phyloP scores from a whole-genome alignment of 1,140 invertebrate species.

The Zaprionus vittiger region DNA sequence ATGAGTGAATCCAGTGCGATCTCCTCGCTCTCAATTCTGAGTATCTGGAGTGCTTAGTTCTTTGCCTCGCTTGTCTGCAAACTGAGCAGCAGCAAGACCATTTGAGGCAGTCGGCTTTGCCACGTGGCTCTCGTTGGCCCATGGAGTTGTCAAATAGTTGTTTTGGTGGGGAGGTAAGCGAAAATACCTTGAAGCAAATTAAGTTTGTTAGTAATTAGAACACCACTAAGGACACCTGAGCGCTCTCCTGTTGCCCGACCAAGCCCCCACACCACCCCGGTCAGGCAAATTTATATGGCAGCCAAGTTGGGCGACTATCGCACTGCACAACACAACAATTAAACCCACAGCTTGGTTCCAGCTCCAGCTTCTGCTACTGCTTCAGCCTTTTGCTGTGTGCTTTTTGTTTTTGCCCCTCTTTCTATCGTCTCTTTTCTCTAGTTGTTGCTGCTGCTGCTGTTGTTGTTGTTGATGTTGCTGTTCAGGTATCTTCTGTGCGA shows the following conservation, averaged over 20 bases:
- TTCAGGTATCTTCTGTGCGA: constrained; percentile 48
- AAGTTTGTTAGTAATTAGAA: constrained; percentile 83
- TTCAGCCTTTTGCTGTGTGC: constrained; percentile 39
- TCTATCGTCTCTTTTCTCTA: constrained; percentile 14
- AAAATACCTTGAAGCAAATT: constrained; percentile 82
- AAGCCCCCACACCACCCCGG: constrained; percentile 10
- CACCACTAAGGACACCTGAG: constrained; percentile 82
- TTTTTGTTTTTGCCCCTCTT: constrained; percentile 10
- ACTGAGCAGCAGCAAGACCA: not conserved
- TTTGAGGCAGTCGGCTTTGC: not conserved
- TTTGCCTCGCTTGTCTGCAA: not conserved
- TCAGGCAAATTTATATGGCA: constrained; percentile 51
- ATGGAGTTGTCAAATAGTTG: constrained; percentile 12
- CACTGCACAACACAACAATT: constrained; percentile 71
- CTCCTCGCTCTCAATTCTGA: too few relatives aligned
- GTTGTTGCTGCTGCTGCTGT: too few relatives aligned
- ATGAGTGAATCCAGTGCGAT: not conserved
- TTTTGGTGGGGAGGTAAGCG: constrained; percentile 37
- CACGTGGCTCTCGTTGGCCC: constrained; percentile 4
- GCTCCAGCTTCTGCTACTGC: constrained; percentile 24
- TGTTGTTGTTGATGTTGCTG: constrained; percentile 12
- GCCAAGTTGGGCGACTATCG: constrained; percentile 15
- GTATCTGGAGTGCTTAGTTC: not conserved
- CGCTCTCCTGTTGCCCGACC: constrained; percentile 38
- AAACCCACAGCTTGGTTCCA: constrained; percentile 51